Conservation (phyloP, 1,140 invertebrate genomes). For the Drosophila repleta region DNA sequence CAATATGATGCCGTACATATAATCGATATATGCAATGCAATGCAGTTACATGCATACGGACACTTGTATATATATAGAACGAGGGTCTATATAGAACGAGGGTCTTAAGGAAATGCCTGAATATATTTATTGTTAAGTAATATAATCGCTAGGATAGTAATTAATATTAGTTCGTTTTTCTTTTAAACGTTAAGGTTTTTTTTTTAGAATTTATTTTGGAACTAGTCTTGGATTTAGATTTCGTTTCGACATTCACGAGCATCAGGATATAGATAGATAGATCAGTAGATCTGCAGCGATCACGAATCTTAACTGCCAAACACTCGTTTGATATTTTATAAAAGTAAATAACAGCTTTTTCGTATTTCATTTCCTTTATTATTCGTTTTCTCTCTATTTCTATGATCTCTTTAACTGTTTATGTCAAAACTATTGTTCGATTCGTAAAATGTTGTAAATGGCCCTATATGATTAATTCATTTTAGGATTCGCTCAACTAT, state of each 20-base stretch:
- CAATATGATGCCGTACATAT: constrained; percentile 53
- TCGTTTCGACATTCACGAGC: constrained; percentile 22
- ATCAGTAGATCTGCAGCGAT: constrained; percentile 39
- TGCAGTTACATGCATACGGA: constrained; percentile 40
- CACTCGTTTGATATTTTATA: constrained; percentile 50
- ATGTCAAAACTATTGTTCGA: constrained; percentile 58
- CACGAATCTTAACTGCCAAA: constrained; percentile 24
- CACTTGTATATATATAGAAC: constrained; percentile 9
- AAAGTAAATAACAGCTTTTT: constrained; percentile 58
- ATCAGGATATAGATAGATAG: constrained; percentile 1
- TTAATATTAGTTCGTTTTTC: constrained; percentile 35
- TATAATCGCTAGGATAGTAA: constrained; percentile 56
- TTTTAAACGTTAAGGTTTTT: constrained; percentile 26
- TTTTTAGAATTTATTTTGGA: constrained; percentile 34
- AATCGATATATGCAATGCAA: constrained; percentile 33
- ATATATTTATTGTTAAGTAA: constrained; percentile 48
- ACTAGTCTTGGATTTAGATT: constrained; percentile 56
- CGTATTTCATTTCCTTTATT: background rate
- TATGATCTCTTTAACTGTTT: constrained; percentile 7
- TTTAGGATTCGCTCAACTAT: constrained; percentile 56
- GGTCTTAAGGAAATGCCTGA: constrained; percentile 49
- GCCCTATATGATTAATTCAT: constrained; percentile 54
- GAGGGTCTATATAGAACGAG: constrained; percentile 40
- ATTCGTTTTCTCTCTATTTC: background rate
- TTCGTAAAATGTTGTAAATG: constrained; percentile 62